Conservation (phyloP, 2,113 vertebrate genomes). For the Boulengeromyrus knoepffleri region DNA sequence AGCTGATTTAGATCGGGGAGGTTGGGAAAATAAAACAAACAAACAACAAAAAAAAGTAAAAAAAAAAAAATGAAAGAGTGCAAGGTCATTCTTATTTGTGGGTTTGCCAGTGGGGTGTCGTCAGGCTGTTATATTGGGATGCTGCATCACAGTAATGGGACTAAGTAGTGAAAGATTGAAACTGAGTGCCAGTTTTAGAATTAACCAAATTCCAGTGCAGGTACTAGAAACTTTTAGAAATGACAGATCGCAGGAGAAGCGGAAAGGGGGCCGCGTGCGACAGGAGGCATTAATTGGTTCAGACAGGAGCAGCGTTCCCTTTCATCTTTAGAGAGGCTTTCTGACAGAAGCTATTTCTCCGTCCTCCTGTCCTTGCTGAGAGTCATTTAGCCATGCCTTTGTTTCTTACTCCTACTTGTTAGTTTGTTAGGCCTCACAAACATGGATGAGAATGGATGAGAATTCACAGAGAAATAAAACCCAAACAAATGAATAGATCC, state of each 20-base stretch:
- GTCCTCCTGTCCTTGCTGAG: conserved; percentile 22
- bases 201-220: conserved; percentile 28
- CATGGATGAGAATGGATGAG: not conserved
- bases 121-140: not conserved
- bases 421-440: conserved; percentile 19
- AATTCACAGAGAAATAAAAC: not conserved
- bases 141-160: not conserved
- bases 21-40: not conserved
- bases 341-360: conserved; percentile 62
- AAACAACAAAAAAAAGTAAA: not conserved
- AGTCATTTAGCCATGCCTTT: conserved; percentile 27
- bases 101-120: not conserved
- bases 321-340: conserved; percentile 57
- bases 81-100: not conserved
- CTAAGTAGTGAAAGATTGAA: not conserved
- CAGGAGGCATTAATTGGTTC: conserved; percentile 51
- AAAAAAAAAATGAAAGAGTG: not conserved
- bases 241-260: not conserved
- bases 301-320: conserved; percentile 61
- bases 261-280: conserved; percentile 18
- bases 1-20: not conserved
- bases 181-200: not conserved
- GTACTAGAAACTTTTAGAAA: conserved; percentile 6
- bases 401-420: conserved; percentile 27
- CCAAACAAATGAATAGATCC: not conserved